phyloP scores from a whole-genome alignment of 2,888 invertebrate species.

The Lottia scabra region DNA sequence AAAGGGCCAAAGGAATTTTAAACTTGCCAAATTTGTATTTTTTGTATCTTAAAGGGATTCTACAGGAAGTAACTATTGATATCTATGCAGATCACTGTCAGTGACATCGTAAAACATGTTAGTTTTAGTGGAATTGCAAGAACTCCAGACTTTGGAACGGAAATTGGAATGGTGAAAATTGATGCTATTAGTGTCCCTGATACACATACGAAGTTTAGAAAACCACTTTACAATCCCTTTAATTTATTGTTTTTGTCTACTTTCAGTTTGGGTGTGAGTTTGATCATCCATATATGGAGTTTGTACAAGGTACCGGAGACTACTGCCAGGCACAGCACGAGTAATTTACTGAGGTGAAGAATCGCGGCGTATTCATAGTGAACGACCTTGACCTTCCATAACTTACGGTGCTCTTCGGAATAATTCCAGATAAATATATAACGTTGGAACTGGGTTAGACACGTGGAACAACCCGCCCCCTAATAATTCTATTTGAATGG shows the following conservation, averaged over 20 bases:
- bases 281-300: conserved; percentile 73
- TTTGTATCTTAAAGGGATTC: too few relatives aligned
- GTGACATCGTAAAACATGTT: too few relatives aligned
- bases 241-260: conserved; percentile 5
- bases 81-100: too few relatives aligned
- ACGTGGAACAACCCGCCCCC: not conserved
- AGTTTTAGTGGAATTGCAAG: too few relatives aligned
- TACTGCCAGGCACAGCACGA: conserved; percentile 98
- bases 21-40: too few relatives aligned
- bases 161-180: too few relatives aligned
- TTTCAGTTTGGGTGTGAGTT: conserved; percentile 66
- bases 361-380: conserved; percentile 9
- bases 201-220: too few relatives aligned
- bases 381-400: conserved; percentile 2
- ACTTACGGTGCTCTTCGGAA: not conserved
- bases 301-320: conserved; percentile 97
- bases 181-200: too few relatives aligned
- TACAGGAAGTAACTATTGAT: too few relatives aligned
- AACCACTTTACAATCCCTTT: too few relatives aligned
- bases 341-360: conserved; percentile 27
- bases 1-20: too few relatives aligned
- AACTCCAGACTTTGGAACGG: too few relatives aligned
- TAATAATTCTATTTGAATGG: conserved; percentile 13
- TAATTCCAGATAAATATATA: not conserved
- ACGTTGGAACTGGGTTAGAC: conserved; percentile 5